A percentile compares a stretch with the other conserved stretches of the same genome.
These are phyloP conservation scores for Tethea ocularis DNA, from an alignment of 2,888 invertebrate genomes.

Conservation along the genomic window DNA sequence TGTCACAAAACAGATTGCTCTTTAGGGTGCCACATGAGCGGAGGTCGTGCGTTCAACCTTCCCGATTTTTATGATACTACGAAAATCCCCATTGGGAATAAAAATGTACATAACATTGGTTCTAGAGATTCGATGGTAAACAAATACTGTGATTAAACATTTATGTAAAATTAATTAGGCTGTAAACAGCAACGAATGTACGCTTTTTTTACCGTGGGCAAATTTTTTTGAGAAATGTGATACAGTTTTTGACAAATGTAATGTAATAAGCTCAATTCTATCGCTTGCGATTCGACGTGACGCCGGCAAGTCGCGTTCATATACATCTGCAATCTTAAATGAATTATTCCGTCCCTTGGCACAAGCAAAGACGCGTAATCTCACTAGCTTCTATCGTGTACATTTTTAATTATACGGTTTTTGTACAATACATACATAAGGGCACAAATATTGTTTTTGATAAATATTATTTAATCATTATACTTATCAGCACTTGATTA, in stretches of 20 bases:
- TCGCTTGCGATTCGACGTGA: neutral
- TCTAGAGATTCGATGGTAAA: constrained; percentile 44
- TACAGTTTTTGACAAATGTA: constrained; percentile 5
- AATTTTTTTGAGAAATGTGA: neutral
- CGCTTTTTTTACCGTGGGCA: constrained; percentile 27
- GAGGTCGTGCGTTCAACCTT: constrained; percentile 16
- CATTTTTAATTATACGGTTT: constrained; percentile 50
- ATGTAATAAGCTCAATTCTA: constrained; percentile 12
- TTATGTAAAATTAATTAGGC: constrained; percentile 63
- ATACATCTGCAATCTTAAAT: constrained; percentile 26
- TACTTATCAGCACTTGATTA: constrained; percentile 31
- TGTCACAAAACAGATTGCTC: constrained; percentile 52
- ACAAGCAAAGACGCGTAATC: constrained; percentile 63
- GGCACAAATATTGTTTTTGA: constrained; percentile 48
- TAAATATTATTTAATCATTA: constrained; percentile 18
- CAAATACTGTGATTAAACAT: constrained; percentile 60
- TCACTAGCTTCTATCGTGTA: constrained; percentile 54
- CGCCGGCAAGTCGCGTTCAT: neutral
- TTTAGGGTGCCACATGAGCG: constrained; percentile 51
- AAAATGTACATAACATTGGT: constrained; percentile 65
- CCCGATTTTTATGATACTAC: constrained; percentile 3
- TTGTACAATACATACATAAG: constrained; percentile 42
- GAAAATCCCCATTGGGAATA: constrained; percentile 58
- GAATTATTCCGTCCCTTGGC: constrained; percentile 72
- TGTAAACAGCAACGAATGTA: constrained; percentile 75